A percentile compares a stretch with the other conserved stretches of the same genome.
Evolutionary conservation across 2,797 vertebrate species (phyloP).

Genomic region (Peromyscus eremicus): DNA sequence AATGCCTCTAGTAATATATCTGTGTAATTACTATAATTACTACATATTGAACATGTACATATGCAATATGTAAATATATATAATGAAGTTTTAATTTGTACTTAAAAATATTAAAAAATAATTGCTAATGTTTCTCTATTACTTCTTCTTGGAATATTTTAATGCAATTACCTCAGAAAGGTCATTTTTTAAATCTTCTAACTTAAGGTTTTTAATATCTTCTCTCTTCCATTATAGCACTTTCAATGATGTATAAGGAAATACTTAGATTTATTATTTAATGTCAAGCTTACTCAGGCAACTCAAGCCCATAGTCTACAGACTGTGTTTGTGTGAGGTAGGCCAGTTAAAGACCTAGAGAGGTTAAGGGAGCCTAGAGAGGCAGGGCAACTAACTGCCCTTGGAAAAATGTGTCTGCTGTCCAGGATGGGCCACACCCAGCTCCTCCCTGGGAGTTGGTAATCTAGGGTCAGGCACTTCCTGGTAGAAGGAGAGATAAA

Average conservation of each 20-base stretch:
- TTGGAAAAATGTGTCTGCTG: not conserved
- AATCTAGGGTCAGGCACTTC: not conserved
- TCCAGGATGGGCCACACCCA: not conserved
- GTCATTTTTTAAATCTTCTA: constrained; percentile 11
- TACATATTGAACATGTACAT: not conserved
- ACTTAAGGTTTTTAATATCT: constrained; percentile 4
- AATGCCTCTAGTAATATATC: not conserved
- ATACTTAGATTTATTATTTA: constrained; percentile 41
- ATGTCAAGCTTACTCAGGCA: not conserved
- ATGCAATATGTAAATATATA: not conserved
- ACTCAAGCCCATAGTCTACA: not conserved
- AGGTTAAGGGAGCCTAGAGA: not conserved
- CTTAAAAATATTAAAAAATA: constrained; percentile 36
- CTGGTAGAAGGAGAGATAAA: not conserved
- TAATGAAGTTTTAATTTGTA: constrained; percentile 30
- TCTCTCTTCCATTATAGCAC: not conserved
- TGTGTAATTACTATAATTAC: not conserved
- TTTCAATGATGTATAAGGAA: constrained; percentile 36
- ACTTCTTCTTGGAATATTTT: not conserved
- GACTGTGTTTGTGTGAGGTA: not conserved
- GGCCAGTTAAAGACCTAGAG: not conserved
- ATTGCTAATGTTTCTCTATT: constrained; percentile 28
- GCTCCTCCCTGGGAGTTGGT: not conserved
- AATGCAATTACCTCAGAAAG: constrained; percentile 6
- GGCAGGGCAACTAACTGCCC: not conserved